Evolutionary conservation across 2,888 invertebrate species (phyloP), one percentile per base, ranked within the genome.

Genomic region (Digitonthophagus gazella): DNA sequence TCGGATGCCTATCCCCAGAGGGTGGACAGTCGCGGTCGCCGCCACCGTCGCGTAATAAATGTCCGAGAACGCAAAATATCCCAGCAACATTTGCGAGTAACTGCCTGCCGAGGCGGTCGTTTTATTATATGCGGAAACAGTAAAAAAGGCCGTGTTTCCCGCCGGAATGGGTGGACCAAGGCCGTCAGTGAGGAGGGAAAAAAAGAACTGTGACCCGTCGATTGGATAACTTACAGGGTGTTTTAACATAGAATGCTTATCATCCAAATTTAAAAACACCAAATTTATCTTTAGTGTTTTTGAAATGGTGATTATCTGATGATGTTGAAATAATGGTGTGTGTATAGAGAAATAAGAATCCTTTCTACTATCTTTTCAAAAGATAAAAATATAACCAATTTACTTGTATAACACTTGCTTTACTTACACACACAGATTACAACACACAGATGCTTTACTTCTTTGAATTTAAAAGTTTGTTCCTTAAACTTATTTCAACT

Each of bases 111-210:
- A 79, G 80, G 78, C 80, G 75, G 79, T 77, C 78, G 71, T 88
- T 88, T 88, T 88, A 89, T 88, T 88, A 88, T 86, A 88, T 88
- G 83, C 83, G 83, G 83, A 83, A 83, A 83, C 82, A 80, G 79
- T 83, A 84, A 88, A 89, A 88, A 88, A 18, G 18, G 6, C 61
- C 61, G 61, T 44, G 28, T 44, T 44, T 44, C 8, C 28, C 28
- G 11, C 28, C 28, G 28, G 11, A 44, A 44, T 44, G 28, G 28
- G 28, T 44, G 28, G 28, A 44, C 28, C 28, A 44, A 44, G 28
- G 28, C 6, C 28, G 28, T 8, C 28, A 44, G 8, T 44, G 28
- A 6, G 28, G 6, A 11, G 28, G 28, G 28, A 44, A 44, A 8
- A 44, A 44, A 44, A 44, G 11, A 44, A 44, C 6, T 8, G 6